Percentiles rank a stretch among this genome's conserved stretches.
phyloP scores from a whole-genome alignment of 2,888 invertebrate species.

The Drosophila neotestacea region DNA sequence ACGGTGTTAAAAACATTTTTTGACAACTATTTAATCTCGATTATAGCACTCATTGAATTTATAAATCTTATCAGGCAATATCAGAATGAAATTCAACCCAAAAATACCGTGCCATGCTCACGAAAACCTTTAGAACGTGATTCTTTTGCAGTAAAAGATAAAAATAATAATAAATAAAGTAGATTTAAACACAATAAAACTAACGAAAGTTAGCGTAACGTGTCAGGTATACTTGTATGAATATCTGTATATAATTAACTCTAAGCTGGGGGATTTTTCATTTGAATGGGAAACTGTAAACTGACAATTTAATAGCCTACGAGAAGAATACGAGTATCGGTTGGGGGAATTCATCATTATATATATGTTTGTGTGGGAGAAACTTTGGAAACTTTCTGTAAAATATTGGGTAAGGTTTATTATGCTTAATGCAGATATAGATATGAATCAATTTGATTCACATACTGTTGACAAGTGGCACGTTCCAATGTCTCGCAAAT shows the following conservation, averaged over 20 bases:
- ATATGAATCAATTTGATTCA: conserved; percentile 64
- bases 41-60: conserved; percentile 19
- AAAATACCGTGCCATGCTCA: conserved; percentile 21
- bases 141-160: conserved; percentile 21
- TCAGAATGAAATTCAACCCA: conserved; percentile 19
- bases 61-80: conserved; percentile 41
- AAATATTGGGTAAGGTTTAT: background rate
- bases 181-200: conserved; percentile 1
- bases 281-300: conserved; percentile 5
- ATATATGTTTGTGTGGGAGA: conserved; percentile 8
- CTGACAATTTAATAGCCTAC: conserved; percentile 7
- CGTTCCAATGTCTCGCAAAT: conserved; percentile 63
- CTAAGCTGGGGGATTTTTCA: conserved; percentile 28
- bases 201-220: background rate
- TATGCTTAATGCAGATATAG: conserved; percentile 33
- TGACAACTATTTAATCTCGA: conserved; percentile 23
- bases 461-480: conserved; percentile 55
- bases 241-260: background rate
- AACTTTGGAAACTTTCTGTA: background rate
- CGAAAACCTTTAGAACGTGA: conserved; percentile 42
- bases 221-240: conserved; percentile 8
- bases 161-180: conserved; percentile 6
- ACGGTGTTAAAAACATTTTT: background rate
- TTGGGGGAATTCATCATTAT: conserved; percentile 5
- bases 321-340: conserved; percentile 5